These are phyloP conservation scores for Allophyes oxyacanthae DNA, from an alignment of 2,888 invertebrate species.

Conservation along the genomic window DNA sequence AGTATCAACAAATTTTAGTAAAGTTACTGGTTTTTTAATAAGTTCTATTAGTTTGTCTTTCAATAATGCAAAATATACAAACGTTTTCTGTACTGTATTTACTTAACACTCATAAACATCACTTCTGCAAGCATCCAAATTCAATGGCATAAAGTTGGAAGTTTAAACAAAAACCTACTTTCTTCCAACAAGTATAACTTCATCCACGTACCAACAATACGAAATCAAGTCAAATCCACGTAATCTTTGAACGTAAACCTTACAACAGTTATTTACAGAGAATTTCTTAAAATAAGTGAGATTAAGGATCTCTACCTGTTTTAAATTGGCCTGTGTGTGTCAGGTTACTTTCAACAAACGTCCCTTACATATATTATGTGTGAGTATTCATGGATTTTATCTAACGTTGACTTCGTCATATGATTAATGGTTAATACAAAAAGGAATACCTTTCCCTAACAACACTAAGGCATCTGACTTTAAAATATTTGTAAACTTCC, in stretches of 20 bases:
- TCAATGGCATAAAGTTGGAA: constrained; percentile 4
- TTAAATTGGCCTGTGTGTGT: constrained; percentile 62
- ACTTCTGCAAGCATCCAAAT: constrained; percentile 8
- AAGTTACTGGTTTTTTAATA: no score
- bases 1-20: no score
- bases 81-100: constrained; percentile 3
- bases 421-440: constrained; percentile 83
- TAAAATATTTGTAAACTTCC: constrained; percentile 69
- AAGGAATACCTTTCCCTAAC: constrained; percentile 79
- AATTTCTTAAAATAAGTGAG: constrained; percentile 62
- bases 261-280: constrained; percentile 62
- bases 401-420: constrained; percentile 74
- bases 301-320: constrained; percentile 63
- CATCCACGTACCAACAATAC: constrained; percentile 32
- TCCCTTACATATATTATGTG: constrained; percentile 54
- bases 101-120: constrained; percentile 9
- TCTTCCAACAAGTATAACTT: constrained; percentile 9
- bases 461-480: constrained; percentile 75
- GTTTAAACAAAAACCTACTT: constrained; percentile 22
- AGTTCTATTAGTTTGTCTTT: neutral
- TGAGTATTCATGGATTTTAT: constrained; percentile 74
- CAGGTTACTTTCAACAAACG: constrained; percentile 48
- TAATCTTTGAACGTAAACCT: constrained; percentile 46
- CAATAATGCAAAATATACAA: neutral
- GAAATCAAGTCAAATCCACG: constrained; percentile 40